Evolutionary conservation across 2,113 vertebrate genomes (phyloP), one percentile per base, ranked within the genome.

Genomic region (Osmerus eperlanus): DNA sequence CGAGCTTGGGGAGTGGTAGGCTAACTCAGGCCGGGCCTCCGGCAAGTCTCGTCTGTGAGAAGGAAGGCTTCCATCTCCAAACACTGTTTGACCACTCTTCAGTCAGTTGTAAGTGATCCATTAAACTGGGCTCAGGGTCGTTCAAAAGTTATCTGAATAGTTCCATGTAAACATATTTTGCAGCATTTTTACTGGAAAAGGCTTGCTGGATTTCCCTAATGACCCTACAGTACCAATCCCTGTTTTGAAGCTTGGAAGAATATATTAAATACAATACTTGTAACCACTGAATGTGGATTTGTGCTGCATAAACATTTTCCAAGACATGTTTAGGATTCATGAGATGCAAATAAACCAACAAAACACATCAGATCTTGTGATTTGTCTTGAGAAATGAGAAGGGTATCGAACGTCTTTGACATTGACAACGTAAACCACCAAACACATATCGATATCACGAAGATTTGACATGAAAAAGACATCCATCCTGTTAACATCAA

Each of bases 11-110:
- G 14, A 60, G 55, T 54, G 16, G 16, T 53, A 19, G 70, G 68
- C 65, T 69, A 16, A 32, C 28, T 28, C 16, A 67, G 73, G 66
- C n/a, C 70, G 73, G 58, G 32, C 41, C 53, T 76, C 18, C 52
- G 25, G 28, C 19, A 19, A 32, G 77, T 71, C 73, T 47, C 70
- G 8, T 25, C 51, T 29, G 60, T 13, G 60, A 13, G 58, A 60
- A 13, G 11, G 60, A 6, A 62, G 15, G 60, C 41, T 47, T 47
- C 2, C 9, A 5, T 47, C 41, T 47, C 41, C 41, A 11, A 47
- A 47, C 9, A 47, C 41, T 11, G 7, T 36, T 36, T 36, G 32
- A 36, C 32, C 32, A 47, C 41, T 11, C 9, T 47, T 47, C 9
- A 47, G 9, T 47, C 41, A 47, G 41, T 47, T 47, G 9, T 11